Percentiles rank a stretch among this genome's conserved stretches.
phyloP scores from a whole-genome alignment of 2,888 invertebrate species.

The Theretra japonica region DNA sequence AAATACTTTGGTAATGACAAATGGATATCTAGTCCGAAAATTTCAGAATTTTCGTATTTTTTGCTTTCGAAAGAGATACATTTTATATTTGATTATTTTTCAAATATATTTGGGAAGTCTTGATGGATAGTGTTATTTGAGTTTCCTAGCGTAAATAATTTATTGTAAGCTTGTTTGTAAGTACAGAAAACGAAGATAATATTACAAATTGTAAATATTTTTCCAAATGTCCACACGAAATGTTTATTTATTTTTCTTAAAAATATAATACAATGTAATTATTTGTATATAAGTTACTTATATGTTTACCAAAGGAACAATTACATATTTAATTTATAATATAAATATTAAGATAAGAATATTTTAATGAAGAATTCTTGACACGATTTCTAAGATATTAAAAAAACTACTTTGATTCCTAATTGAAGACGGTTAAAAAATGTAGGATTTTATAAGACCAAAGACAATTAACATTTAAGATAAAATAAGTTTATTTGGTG shows the following conservation, averaged over 20 bases:
- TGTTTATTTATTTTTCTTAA: not conserved
- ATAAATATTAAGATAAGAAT: not conserved
- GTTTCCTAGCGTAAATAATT: not conserved
- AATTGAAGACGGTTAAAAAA: conserved; percentile 26
- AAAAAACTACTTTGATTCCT: conserved; percentile 19
- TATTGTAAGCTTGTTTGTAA: not conserved
- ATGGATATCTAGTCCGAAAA: no score
- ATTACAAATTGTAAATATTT: conserved; percentile 5
- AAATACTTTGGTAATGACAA: no score
- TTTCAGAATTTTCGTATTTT: no score
- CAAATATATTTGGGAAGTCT: not conserved
- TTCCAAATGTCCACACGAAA: not conserved
- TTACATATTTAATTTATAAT: not conserved
- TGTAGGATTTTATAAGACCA: conserved; percentile 39
- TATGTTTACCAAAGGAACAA: not conserved
- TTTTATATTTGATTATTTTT: not conserved
- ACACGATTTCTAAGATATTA: not conserved
- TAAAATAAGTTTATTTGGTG: conserved; percentile 27
- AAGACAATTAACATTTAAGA: conserved; percentile 29
- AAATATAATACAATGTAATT: not conserved
- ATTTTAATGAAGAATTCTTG: not conserved
- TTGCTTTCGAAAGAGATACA: no score
- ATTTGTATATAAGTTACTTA: not conserved
- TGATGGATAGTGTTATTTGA: not conserved
- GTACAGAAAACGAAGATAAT: not conserved